Conservation (phyloP, 2,113 vertebrate species). For the Nicator chloris region DNA sequence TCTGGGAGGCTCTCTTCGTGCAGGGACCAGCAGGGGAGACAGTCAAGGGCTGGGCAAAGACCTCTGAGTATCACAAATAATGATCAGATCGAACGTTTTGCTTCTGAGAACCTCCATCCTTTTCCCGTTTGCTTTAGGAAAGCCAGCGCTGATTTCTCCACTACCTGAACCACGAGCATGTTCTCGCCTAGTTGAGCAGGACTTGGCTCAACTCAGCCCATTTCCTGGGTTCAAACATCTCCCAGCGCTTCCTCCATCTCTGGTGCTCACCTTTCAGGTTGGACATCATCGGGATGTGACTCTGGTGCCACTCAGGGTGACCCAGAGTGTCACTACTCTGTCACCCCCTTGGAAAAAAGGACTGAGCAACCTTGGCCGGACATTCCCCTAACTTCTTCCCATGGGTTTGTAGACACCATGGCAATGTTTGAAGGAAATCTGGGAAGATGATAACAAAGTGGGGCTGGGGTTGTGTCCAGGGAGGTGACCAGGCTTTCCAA, state of each 20-base stretch:
- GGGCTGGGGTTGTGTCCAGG: neutral
- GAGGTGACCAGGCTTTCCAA: neutral
- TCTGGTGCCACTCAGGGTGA: neutral
- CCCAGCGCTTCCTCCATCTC: neutral
- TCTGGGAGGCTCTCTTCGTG: neutral
- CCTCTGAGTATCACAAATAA: neutral
- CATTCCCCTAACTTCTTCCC: neutral
- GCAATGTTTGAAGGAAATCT: neutral
- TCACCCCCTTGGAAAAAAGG: neutral
- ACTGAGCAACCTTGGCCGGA: neutral
- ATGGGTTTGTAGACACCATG: neutral
- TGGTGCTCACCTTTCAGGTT: neutral
- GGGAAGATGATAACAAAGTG: neutral
- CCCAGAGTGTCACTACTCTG: neutral
- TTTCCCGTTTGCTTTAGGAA: neutral
- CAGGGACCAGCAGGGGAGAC: neutral
- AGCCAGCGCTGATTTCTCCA: neutral
- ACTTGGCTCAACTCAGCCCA: neutral
- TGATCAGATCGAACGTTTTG: neutral
- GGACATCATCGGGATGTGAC: rapidly evolving
- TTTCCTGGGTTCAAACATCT: neutral
- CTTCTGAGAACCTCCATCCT: neutral
- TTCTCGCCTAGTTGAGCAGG: neutral
- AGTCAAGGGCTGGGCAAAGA: neutral
- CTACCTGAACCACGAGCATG: rapidly evolving